Percentiles rank a stretch among this genome's conserved stretches.
phyloP scores from a whole-genome alignment of 2,888 invertebrate genomes.

The Caenorhabditis sinica region DNA sequence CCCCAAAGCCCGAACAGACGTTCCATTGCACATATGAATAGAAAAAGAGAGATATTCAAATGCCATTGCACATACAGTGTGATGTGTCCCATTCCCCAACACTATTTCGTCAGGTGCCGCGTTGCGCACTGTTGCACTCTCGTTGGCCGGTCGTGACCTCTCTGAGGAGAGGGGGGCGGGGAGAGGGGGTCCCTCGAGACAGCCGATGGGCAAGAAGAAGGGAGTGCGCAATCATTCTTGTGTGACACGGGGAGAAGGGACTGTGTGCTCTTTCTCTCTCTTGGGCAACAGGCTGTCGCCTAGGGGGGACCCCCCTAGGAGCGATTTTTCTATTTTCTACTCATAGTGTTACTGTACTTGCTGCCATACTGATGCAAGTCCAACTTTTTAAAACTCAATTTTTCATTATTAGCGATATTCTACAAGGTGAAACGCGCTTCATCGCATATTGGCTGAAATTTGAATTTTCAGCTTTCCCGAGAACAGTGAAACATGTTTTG shows the following conservation, averaged over 20 bases:
- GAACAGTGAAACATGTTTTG: no score
- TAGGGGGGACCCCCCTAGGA: neutral
- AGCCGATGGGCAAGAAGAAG: no score
- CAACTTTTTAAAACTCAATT: no score
- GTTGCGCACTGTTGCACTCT: constrained; percentile 65
- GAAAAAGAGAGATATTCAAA: constrained; percentile 51
- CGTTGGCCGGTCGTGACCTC: constrained; percentile 62
- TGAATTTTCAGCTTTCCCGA: no score
- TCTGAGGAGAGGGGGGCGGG: neutral
- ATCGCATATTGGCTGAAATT: no score
- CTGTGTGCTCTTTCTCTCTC: neutral
- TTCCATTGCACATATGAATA: constrained; percentile 24
- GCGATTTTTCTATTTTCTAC: no score
- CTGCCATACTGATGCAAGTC: no score
- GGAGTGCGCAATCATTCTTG: constrained; percentile 45
- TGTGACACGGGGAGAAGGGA: neutral
- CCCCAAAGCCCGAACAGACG: neutral
- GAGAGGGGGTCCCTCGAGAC: constrained; percentile 22
- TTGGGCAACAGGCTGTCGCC: constrained; percentile 40
- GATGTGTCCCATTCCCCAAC: neutral
- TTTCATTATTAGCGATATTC: no score
- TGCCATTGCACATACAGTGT: constrained; percentile 48
- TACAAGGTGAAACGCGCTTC: no score
- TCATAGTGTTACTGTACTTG: no score
- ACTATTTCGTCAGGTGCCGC: neutral